phyloP scores from a whole-genome alignment of 2,888 invertebrate species.

The Campoplex capitator region DNA sequence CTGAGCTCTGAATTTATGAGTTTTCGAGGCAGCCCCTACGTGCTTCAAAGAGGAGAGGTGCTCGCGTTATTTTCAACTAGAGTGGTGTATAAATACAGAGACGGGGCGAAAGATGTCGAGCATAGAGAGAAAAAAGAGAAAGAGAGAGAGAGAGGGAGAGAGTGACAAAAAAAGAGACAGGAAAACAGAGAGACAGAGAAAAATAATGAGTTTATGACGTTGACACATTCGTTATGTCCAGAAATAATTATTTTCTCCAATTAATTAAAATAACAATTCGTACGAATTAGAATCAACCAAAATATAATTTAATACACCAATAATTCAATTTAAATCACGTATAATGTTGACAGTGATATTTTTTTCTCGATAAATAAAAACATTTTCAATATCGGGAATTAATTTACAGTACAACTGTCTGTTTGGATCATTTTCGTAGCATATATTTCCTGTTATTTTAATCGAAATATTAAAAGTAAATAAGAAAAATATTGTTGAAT shows the following conservation, averaged over 20 bases:
- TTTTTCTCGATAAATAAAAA: neutral
- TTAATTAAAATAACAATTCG: neutral
- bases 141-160: constrained; percentile 19
- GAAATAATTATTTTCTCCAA: neutral
- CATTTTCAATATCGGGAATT: neutral
- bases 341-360: no score
- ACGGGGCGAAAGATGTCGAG: constrained; percentile 25
- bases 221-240: constrained; percentile 2
- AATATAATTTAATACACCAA: neutral
- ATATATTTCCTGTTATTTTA: neutral
- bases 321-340: neutral
- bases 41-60: constrained; percentile 51
- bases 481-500: constrained; percentile 13
- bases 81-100: constrained; percentile 45
- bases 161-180: neutral
- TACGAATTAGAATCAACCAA: neutral
- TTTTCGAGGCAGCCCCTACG: constrained; percentile 45
- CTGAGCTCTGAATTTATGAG: constrained; percentile 30
- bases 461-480: neutral
- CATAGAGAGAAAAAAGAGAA: neutral
- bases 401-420: neutral
- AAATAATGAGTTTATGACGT: constrained; percentile 16
- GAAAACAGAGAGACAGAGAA: constrained; percentile 27
- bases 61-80: constrained; percentile 50
- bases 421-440: no score